Conservation (phyloP, 64 coral and sea anemone species). For the Pocillopora damicornis region DNA sequence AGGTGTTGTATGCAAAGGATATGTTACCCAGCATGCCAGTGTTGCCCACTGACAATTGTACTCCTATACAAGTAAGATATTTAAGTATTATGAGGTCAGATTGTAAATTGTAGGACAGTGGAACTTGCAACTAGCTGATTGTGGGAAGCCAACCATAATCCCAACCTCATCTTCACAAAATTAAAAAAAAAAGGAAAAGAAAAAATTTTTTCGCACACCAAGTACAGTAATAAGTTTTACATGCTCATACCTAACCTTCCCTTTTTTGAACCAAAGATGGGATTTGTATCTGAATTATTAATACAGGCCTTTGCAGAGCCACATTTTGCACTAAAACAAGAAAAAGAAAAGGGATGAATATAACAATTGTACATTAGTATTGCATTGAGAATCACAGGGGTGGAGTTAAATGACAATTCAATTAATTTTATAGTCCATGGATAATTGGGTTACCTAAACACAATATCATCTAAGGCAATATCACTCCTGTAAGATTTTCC, state of each 20-base stretch:
- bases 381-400: neutral
- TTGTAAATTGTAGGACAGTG: too few species aligned
- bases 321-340: conserved; percentile 20
- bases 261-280: conserved; percentile 22
- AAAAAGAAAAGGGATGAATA: neutral
- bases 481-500: neutral
- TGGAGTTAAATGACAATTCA: neutral
- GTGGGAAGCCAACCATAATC: too few species aligned
- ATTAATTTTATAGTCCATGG: too few species aligned
- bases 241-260: neutral
- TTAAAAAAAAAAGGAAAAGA: too few species aligned
- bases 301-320: neutral
- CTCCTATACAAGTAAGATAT: neutral
- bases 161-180: too few species aligned
- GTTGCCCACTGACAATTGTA: conserved; percentile 16
- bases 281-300: neutral
- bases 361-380: neutral
- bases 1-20: conserved; percentile 35
- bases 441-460: neutral
- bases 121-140: too few species aligned
- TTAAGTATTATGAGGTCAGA: neutral
- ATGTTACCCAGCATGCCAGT: neutral
- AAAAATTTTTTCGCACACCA: neutral
- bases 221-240: neutral
- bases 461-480: conserved; percentile 30